These are phyloP conservation scores for Periophthalmus magnuspinnatus DNA, from an alignment of 2,797 vertebrate genomes.

Conservation along the genomic window DNA sequence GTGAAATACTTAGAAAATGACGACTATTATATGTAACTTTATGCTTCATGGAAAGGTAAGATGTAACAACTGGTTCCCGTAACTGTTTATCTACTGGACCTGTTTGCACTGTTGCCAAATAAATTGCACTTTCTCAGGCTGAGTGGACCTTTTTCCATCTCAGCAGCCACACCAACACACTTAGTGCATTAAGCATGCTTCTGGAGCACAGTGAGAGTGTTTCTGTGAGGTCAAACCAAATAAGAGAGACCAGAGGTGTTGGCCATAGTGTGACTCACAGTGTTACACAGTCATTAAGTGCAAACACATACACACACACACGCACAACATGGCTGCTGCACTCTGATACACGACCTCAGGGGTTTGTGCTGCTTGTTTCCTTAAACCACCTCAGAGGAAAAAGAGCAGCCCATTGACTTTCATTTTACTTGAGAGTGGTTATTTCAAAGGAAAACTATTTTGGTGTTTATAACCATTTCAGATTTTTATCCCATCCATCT, in stretches of 20 bases:
- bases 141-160: slow-evolving; percentile 50
- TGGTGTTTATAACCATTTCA: slow-evolving; percentile 33
- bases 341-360: slow-evolving; percentile 46
- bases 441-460: slow-evolving; percentile 22
- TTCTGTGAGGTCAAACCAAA: slow-evolving; percentile 63
- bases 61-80: slow-evolving; percentile 9
- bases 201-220: slow-evolving; percentile 64
- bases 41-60: slow-evolving; percentile 18
- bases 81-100: slow-evolving; percentile 25
- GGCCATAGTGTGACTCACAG: slow-evolving; percentile 51
- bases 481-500: slow-evolving; percentile 45
- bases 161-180: slow-evolving; percentile 46
- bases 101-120: slow-evolving; percentile 40
- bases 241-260: slow-evolving; percentile 69
- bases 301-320: slow-evolving; percentile 15
- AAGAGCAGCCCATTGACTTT: slow-evolving; percentile 12
- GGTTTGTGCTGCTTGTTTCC: slow-evolving; percentile 54
- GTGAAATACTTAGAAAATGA: slow-evolving; percentile 25
- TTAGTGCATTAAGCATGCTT: slow-evolving; percentile 57
- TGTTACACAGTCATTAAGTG: slow-evolving; percentile 51
- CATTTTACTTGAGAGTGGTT: slow-evolving; percentile 28
- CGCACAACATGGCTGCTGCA: slow-evolving; percentile 47
- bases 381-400: slow-evolving; percentile 48
- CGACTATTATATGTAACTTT: slow-evolving; percentile 16
- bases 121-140: slow-evolving; percentile 40